Percentiles rank a stretch among this genome's conserved stretches.
phyloP scores from a whole-genome alignment of 2,113 vertebrate species.

The Gallinago paraguaiae region DNA sequence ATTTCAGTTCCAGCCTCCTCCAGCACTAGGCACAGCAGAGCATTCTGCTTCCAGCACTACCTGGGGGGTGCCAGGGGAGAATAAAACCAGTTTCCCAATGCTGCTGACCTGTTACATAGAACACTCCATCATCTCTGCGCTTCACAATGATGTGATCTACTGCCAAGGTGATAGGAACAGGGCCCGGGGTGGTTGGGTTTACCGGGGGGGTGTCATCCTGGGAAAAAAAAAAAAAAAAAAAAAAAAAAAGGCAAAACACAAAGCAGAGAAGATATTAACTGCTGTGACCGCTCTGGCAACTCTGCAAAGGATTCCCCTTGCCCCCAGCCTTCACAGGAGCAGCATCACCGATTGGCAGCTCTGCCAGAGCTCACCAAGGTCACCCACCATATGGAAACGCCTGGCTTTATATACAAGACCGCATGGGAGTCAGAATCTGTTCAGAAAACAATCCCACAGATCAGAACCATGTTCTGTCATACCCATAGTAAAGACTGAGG shows the following conservation, averaged over 20 bases:
- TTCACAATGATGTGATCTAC: conserved; percentile 84
- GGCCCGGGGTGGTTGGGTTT: conserved; percentile 89
- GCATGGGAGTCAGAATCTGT: fast-evolving
- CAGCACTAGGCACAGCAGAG: neutral
- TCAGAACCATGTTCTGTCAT: neutral
- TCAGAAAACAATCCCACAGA: neutral
- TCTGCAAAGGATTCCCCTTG: neutral
- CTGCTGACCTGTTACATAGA: conserved; percentile 84
- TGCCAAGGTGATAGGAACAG: conserved; percentile 84
- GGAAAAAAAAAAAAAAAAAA: neutral
- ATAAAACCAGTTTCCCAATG: neutral
- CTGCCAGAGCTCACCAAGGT: neutral
- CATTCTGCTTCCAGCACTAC: neutral
- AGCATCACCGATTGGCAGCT: fast-evolving
- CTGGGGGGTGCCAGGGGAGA: neutral
- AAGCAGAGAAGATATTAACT: neutral
- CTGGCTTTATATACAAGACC: neutral
- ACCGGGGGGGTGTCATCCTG: conserved; percentile 90
- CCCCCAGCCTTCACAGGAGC: neutral
- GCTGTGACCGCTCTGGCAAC: neutral
- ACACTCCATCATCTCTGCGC: conserved; percentile 85
- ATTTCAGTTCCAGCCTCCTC: neutral
- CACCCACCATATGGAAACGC: neutral
- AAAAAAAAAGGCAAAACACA: neutral
- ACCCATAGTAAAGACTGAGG: neutral